Conservation (phyloP, 2,888 invertebrate genomes). For the Melanotus villosus region DNA sequence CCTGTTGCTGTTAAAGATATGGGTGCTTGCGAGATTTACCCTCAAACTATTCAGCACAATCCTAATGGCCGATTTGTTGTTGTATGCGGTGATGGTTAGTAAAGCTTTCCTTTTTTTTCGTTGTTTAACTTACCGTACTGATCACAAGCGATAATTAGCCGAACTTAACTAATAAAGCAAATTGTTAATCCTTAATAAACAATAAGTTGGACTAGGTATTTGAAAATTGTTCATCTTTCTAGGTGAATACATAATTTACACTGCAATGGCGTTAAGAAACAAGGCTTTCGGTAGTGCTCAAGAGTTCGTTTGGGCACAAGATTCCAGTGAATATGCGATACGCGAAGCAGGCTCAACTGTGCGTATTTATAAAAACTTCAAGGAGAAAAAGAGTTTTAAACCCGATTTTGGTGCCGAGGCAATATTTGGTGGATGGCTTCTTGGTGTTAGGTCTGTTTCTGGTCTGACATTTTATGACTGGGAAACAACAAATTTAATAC, state of each 20-base stretch:
- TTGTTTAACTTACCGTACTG: too few species aligned
- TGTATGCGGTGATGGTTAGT: conserved; percentile 94
- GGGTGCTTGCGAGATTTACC: conserved; percentile 99
- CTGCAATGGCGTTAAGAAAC: conserved; percentile 98
- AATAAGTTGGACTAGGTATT: too few species aligned
- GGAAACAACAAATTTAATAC: conserved; percentile 92
- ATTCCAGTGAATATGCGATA: conserved; percentile 90
- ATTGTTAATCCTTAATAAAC: too few species aligned
- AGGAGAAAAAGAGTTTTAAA: conserved; percentile 95
- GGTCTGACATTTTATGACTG: conserved; percentile 98
- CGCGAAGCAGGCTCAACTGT: conserved; percentile 90
- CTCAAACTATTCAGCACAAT: conserved; percentile 98
- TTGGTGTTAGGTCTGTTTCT: conserved; percentile 89
- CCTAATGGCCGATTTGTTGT: conserved; percentile 96
- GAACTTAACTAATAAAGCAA: too few species aligned
- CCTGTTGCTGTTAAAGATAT: conserved; percentile 97
- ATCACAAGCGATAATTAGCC: too few species aligned
- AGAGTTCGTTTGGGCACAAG: conserved; percentile 99
- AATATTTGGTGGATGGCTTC: conserved; percentile 67
- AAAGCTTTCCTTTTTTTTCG: too few species aligned
- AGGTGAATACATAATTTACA: conserved; percentile 97
- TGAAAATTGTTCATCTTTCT: too few species aligned
- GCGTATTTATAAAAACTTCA: conserved; percentile 98
- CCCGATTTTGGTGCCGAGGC: conserved; percentile 98
- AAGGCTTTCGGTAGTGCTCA: conserved; percentile 99